Evolutionary conservation across 2,113 vertebrate species (phyloP), one percentile per base, ranked within the genome.

Genomic region (Rhinoderma darwinii): DNA sequence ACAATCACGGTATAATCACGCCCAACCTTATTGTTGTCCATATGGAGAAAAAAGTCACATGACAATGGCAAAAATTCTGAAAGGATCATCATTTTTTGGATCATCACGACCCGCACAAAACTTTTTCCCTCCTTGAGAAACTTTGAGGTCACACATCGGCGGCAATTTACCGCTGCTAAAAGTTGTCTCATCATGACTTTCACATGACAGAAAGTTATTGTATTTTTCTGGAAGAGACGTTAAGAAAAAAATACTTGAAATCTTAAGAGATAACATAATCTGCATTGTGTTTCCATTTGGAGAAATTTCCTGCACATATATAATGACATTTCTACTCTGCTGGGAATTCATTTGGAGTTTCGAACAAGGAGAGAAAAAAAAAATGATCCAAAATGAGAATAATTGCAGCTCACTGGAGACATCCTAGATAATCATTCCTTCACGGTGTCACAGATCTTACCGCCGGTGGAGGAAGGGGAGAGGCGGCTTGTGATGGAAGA

Each of bases 361-460:
- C n/a, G 66, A 87, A 89, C 81, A 82, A 83, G 83, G 25, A 5
- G 82, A 61, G 89, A 84, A 61, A 89, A 84, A 61, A 89, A 84
- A 61, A 89, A 27, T 51, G 63, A 88, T 79, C 61, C 50, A 20
- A 0, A 73, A 43, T 59, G 41, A 61, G 86, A 90, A 89, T 88
- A 88, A 92, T 84, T 89, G 77, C 18, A 84, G 88, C 90, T 89
- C 88, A 86, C 83, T 39, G 18, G 82, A 84, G 84, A 89, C 86
- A 92, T 90, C 88, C 82, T 89, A 27, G 17, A 91, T 86, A 89
- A 84, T 75, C 2, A 18, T 70, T 63, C 68, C 30, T 88, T 56
- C 83, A 85, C 89, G 77, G 88, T 83, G 86, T 2, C 84, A 83
- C 82, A 32, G 44, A 86, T 80, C 80, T 86, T 78, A 63, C 22